These are phyloP conservation scores for Lingula anatina DNA, from an alignment of 2,888 invertebrate species.

Conservation along the genomic window DNA sequence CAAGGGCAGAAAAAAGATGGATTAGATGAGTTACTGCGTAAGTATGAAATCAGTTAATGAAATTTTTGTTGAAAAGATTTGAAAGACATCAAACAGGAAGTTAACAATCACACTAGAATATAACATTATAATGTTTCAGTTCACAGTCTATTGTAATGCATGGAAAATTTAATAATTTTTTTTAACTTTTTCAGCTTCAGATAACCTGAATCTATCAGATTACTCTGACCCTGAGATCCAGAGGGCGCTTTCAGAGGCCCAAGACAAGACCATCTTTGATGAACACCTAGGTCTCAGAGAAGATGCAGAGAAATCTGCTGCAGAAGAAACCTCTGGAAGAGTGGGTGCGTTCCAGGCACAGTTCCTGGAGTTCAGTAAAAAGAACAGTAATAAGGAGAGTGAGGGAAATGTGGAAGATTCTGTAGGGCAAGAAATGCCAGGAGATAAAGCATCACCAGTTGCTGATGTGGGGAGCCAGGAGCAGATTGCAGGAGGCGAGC, in stretches of 20 bases:
- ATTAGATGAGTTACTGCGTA: too few species aligned
- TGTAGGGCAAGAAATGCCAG: constrained; percentile 12
- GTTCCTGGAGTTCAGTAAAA: constrained; percentile 49
- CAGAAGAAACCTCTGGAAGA: constrained; percentile 11
- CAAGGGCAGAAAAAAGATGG: too few species aligned
- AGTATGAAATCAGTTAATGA: too few species aligned
- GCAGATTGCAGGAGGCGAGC: neutral
- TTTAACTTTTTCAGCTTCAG: too few species aligned
- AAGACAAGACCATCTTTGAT: constrained; percentile 80
- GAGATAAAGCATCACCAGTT: constrained; percentile 8
- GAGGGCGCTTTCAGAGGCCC: constrained; percentile 60
- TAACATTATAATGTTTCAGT: too few species aligned
- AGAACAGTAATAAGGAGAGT: constrained; percentile 14
- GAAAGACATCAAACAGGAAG: too few species aligned
- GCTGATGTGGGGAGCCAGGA: constrained; percentile 14
- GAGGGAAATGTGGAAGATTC: constrained; percentile 5
- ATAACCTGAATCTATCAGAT: too few species aligned
- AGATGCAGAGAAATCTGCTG: constrained; percentile 6
- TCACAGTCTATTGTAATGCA: too few species aligned
- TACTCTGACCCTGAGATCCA: constrained; percentile 93
- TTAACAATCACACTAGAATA: too few species aligned
- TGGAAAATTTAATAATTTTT: too few species aligned
- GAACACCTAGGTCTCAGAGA: constrained; percentile 62
- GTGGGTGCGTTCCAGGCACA: constrained; percentile 45
- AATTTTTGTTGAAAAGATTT: too few species aligned